Percentiles rank a stretch among this genome's conserved stretches.
Conservation (phyloP, 2,888 invertebrate species). For the Drosophila demipolita region DNA sequence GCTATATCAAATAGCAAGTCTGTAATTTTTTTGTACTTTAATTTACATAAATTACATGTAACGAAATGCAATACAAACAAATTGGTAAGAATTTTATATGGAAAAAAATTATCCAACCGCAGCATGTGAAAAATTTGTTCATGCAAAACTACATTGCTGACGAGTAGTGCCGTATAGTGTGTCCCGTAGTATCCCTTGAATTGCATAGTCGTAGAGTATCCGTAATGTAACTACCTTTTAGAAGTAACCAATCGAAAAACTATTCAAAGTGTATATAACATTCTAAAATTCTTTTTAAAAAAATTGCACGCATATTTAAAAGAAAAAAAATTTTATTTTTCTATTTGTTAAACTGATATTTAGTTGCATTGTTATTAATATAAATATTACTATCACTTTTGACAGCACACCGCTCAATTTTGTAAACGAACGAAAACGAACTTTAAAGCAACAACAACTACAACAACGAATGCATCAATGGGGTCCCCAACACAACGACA, state of each 20-base stretch:
- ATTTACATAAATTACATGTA: constrained; percentile 79
- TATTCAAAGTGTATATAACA: constrained; percentile 62
- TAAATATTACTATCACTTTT: neutral
- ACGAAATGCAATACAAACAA: constrained; percentile 70
- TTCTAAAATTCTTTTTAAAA: constrained; percentile 26
- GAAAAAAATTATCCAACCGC: constrained; percentile 13
- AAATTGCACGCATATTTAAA: constrained; percentile 52
- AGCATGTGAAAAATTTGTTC: constrained; percentile 67
- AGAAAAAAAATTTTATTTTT: constrained; percentile 9
- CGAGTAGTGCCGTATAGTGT: constrained; percentile 55
- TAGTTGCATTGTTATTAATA: constrained; percentile 10
- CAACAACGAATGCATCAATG: constrained; percentile 72
- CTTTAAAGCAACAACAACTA: constrained; percentile 50
- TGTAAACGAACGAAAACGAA: constrained; percentile 78
- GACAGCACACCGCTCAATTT: constrained; percentile 79
- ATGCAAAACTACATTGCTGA: constrained; percentile 64
- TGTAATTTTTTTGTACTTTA: constrained; percentile 76
- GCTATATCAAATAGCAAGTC: constrained; percentile 72
- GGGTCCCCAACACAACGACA: constrained; percentile 62
- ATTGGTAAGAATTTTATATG: constrained; percentile 71
- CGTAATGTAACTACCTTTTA: constrained; percentile 15
- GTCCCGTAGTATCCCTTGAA: constrained; percentile 44
- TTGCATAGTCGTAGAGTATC: constrained; percentile 36
- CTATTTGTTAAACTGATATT: constrained; percentile 15
- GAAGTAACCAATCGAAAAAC: constrained; percentile 25